Conservation (phyloP, 2,888 invertebrate genomes). For the Hoplodrina ambigua region DNA sequence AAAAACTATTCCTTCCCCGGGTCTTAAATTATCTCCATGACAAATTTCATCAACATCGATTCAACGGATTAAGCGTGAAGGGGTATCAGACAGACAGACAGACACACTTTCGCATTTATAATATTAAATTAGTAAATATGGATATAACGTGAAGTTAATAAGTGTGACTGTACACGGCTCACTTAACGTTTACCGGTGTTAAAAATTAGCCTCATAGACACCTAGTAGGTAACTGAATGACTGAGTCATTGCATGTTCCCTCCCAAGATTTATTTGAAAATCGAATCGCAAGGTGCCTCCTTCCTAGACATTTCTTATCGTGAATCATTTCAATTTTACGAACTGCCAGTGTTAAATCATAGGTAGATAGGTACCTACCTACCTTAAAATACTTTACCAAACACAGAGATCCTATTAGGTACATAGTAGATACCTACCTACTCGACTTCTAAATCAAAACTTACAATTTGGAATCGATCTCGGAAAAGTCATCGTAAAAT, state of each 20-base stretch:
- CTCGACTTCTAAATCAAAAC: too few species aligned
- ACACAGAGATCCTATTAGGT: too few species aligned
- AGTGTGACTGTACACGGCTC: constrained; percentile 27
- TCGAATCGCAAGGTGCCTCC: neutral
- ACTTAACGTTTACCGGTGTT: constrained; percentile 20
- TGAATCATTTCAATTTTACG: constrained; percentile 25
- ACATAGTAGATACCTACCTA: too few species aligned
- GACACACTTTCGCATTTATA: too few species aligned
- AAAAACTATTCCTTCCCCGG: too few species aligned
- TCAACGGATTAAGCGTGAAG: too few species aligned
- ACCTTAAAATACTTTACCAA: neutral
- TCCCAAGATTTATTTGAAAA: constrained; percentile 41
- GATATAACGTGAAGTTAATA: constrained; percentile 26
- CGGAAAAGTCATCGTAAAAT: too few species aligned
- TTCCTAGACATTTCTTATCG: neutral
- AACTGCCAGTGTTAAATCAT: neutral
- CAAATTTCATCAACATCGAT: too few species aligned
- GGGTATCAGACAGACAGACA: too few species aligned
- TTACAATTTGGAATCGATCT: too few species aligned
- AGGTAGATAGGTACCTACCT: neutral
- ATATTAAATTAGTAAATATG: too few species aligned
- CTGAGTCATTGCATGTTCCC: constrained; percentile 36
- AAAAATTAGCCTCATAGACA: constrained; percentile 25
- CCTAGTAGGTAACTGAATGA: constrained; percentile 13
- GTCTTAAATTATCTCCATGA: too few species aligned